Base-by-base conservation (phyloP, 2,888 invertebrate genomes). In the Rhamnusium bicolor region DNA sequence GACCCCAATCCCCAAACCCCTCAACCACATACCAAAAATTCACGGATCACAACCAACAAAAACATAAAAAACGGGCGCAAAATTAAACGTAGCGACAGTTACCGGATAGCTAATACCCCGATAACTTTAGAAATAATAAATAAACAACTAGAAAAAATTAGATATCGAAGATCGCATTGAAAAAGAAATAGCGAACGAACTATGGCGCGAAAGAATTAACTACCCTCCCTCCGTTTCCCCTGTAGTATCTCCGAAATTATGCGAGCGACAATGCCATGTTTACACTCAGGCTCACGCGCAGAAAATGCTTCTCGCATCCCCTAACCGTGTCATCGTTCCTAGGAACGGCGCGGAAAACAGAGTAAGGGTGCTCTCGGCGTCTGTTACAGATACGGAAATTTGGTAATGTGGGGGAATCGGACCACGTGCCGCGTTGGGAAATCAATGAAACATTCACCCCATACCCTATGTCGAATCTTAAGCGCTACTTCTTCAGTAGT, bases 1-100 rank as follows among this genome's bases (percentile, higher is more conserved):
- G 0, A 16, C 14, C 78, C 74, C 65, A 61, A 51, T 61, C 70
- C 68, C 58, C 71, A 60, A 29, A 70, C 72, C 74, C 79, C 82
- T 63, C 78, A 76, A 81, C 80, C 79, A 73, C 80, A 77, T 71
- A 77, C 75, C 65, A 79, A 77, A 76, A 66, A 16, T 18, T 49
- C 47, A 18, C 69, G 54, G 19, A 70, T 65, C 65, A 68, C 66
- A n/a, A 88, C 88, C 82, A 89, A 86, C 88, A 89, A 89, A 86
- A 90, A 90, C 81, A 86, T 87, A 66, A 81, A 82, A 66, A 88
- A 87, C 83, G 54, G 67, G 47, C 54, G 62, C 2, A 62, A 69
- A 18, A 56, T 95, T 58, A 94, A 94, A 87, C 93, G 96, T 73
- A 95, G 94, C 86, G 94, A 96, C 86, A 96, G 95, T 88, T 96